A percentile compares a stretch with the other conserved stretches of the same genome.
phyloP scores from a whole-genome alignment of 2,888 invertebrate species.

The Heliconius cydno region DNA sequence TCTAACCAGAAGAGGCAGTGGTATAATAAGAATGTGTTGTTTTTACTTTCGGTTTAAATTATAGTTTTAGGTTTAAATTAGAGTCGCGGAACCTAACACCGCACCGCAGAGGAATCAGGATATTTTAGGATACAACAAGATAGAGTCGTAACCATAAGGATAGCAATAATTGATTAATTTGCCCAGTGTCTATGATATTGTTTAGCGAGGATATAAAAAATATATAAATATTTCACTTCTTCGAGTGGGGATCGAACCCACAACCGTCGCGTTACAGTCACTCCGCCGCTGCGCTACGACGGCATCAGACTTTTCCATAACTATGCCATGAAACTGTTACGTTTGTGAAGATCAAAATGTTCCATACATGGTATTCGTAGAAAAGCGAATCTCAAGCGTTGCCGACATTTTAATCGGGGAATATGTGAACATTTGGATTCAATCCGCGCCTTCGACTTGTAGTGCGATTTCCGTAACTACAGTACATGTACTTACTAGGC shows the following conservation, averaged over 20 bases:
- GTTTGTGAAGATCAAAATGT: constrained; percentile 33
- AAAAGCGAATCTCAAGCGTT: constrained; percentile 45
- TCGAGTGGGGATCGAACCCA: no score
- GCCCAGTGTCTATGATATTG: no score
- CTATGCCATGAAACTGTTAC: constrained; percentile 33
- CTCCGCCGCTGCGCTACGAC: no score
- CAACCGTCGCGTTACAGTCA: no score
- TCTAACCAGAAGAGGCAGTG: not conserved
- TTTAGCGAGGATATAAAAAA: no score
- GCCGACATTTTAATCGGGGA: constrained; percentile 46
- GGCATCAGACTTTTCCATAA: not conserved
- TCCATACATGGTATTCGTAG: constrained; percentile 43
- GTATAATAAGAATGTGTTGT: not conserved
- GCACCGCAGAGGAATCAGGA: not conserved
- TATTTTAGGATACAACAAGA: not conserved
- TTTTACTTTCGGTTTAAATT: not conserved
- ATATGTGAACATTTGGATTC: constrained; percentile 44
- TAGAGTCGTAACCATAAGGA: not conserved
- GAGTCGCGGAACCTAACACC: not conserved
- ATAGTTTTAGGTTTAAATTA: not conserved
- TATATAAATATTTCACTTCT: no score
- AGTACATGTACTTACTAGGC: not conserved
- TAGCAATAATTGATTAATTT: not conserved
- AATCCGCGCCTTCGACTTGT: constrained; percentile 22
- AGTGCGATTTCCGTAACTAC: constrained; percentile 29